phyloP scores from a whole-genome alignment of 1,140 invertebrate genomes.

The Asbolus verrucosus region DNA sequence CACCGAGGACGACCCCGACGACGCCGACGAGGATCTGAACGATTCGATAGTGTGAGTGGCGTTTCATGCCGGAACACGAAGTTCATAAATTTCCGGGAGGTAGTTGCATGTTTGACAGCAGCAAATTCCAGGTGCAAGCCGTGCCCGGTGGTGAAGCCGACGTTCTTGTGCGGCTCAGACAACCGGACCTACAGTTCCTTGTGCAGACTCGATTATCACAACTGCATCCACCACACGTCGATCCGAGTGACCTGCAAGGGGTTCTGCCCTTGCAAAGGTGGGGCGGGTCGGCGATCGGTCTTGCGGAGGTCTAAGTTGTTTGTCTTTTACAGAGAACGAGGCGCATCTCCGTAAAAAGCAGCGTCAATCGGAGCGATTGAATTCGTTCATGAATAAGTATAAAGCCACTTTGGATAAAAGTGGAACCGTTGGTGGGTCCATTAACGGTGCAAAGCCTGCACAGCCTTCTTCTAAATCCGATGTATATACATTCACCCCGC shows the following conservation, averaged over 20 bases:
- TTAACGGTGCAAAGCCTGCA: conserved; percentile 64
- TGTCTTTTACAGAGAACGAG: conserved; percentile 67
- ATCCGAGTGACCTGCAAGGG: conserved; percentile 86
- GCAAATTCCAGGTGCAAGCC: conserved; percentile 76
- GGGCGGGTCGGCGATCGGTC: conserved; percentile 51
- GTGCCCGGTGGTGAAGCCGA: conserved; percentile 82
- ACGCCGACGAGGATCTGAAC: conserved; percentile 70
- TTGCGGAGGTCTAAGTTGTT: conserved; percentile 35
- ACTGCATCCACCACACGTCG: conserved; percentile 86
- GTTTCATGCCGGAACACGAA: no score
- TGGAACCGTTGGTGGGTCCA: conserved; percentile 60
- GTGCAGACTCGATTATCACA: conserved; percentile 90
- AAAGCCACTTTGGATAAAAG: conserved; percentile 69
- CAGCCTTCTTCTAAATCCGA: conserved; percentile 60
- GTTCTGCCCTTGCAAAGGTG: conserved; percentile 90
- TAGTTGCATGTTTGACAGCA: no score
- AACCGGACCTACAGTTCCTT: conserved; percentile 93
- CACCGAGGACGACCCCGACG: conserved; percentile 76
- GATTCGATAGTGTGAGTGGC: conserved; percentile 64
- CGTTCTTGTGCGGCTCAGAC: conserved; percentile 89
- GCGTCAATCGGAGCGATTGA: conserved; percentile 72
- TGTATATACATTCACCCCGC: conserved; percentile 76
- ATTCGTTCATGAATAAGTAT: conserved; percentile 75
- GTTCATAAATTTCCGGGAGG: no score
- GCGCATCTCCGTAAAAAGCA: conserved; percentile 72